Percentiles rank a stretch among this genome's conserved stretches.
Conservation (phyloP, 2,797 vertebrate genomes). For the Cynopterus sphinx region DNA sequence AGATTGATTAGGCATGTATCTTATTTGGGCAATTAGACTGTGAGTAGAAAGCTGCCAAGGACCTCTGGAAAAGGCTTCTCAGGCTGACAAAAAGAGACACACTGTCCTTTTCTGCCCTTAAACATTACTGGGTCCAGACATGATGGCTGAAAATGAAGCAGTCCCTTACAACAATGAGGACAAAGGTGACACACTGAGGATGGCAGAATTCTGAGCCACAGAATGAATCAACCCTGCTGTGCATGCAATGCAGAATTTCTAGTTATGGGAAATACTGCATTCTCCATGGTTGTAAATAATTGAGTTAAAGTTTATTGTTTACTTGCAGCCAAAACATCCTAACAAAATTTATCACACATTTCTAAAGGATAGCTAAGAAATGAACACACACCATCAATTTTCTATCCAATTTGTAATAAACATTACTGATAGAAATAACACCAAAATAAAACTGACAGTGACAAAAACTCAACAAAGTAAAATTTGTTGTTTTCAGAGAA, state of each 20-base stretch:
- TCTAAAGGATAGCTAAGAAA: conserved; percentile 1
- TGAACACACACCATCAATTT: neutral
- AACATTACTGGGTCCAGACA: neutral
- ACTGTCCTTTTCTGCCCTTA: neutral
- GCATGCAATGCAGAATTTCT: neutral
- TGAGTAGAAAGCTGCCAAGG: neutral
- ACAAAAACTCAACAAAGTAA: neutral
- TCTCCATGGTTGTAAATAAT: neutral
- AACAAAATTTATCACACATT: neutral
- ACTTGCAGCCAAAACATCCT: neutral
- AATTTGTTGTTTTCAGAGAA: neutral
- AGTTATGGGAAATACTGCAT: neutral
- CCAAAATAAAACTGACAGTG: conserved; percentile 40
- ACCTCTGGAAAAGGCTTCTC: conserved; percentile 19
- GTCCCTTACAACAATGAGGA: neutral
- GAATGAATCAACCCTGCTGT: neutral
- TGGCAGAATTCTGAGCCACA: neutral
- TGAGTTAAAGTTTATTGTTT: neutral
- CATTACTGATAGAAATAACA: neutral
- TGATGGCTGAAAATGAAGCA: neutral
- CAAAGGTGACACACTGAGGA: neutral
- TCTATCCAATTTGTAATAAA: conserved; percentile 34
- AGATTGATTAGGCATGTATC: neutral
- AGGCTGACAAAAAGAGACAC: neutral
- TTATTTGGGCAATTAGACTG: conserved; percentile 23